Conservation (phyloP, 2,113 vertebrate genomes). For the Megaptera novaeangliae region DNA sequence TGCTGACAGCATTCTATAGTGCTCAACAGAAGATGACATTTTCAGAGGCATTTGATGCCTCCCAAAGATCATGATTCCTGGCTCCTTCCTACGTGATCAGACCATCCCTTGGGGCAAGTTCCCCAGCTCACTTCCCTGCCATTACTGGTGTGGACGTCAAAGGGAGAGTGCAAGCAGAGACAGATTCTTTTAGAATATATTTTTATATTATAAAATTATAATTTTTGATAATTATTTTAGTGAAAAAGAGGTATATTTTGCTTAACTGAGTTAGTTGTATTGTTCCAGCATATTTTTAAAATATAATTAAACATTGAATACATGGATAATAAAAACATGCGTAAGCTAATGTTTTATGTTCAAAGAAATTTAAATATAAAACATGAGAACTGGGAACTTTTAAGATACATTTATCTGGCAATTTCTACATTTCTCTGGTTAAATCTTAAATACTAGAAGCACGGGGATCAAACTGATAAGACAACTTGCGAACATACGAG, state of each 20-base stretch:
- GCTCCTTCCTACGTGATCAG: background rate
- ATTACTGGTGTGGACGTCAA: background rate
- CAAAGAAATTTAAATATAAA: slow-evolving; percentile 1
- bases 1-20: background rate
- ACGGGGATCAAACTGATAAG: background rate
- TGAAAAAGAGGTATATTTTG: slow-evolving; percentile 24
- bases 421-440: background rate
- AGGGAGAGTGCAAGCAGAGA: background rate
- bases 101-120: background rate
- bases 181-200: background rate
- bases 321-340: background rate
- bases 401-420: background rate
- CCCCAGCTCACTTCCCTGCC: background rate
- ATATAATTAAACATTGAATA: background rate
- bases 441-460: background rate
- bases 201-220: background rate
- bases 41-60: background rate
- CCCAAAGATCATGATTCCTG: background rate
- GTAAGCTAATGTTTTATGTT: slow-evolving; percentile 31
- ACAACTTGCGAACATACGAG: background rate
- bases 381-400: background rate
- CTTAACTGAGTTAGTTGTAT: background rate
- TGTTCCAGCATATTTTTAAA: slow-evolving; percentile 21
- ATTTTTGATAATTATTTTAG: slow-evolving; percentile 11
- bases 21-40: background rate